phyloP scores from a whole-genome alignment of 2,113 vertebrate genomes.

The Serilophus lunatus region DNA sequence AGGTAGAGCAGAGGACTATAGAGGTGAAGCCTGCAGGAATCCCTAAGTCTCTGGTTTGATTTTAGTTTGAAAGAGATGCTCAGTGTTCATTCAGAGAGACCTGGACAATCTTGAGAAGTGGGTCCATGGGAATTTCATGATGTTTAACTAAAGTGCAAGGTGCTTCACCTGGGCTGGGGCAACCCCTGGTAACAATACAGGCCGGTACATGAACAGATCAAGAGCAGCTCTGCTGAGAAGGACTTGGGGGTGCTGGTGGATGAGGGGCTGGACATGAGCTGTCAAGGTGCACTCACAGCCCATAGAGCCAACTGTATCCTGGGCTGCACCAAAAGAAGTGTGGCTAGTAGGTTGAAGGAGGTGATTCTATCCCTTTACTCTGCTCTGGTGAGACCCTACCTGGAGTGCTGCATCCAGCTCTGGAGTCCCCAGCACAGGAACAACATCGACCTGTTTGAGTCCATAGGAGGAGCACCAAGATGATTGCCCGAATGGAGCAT shows the following conservation, averaged over 20 bases:
- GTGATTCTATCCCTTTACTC: background rate
- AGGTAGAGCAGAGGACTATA: background rate
- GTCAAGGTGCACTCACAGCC: too few species aligned
- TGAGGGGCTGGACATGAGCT: too few species aligned
- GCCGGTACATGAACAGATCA: rapidly evolving
- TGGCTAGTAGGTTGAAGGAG: background rate
- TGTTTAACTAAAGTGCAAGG: background rate
- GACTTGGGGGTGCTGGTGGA: rapidly evolving
- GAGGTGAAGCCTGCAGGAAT: background rate
- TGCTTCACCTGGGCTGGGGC: background rate
- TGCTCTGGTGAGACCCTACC: background rate
- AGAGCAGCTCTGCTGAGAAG: rapidly evolving
- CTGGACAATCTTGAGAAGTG: background rate
- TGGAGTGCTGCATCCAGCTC: background rate
- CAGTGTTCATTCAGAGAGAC: background rate
- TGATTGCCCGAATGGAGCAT: background rate
- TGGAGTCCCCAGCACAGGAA: background rate
- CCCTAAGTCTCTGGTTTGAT: background rate
- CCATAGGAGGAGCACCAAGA: background rate
- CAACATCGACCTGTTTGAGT: rapidly evolving
- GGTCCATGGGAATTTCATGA: background rate
- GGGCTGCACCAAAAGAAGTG: rapidly evolving
- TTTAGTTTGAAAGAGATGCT: background rate
- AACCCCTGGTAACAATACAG: rapidly evolving
- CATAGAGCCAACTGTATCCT: rapidly evolving